These are phyloP conservation scores for Coenonympha glycerion DNA, from an alignment of 2,888 invertebrate species.

Conservation along the genomic window DNA sequence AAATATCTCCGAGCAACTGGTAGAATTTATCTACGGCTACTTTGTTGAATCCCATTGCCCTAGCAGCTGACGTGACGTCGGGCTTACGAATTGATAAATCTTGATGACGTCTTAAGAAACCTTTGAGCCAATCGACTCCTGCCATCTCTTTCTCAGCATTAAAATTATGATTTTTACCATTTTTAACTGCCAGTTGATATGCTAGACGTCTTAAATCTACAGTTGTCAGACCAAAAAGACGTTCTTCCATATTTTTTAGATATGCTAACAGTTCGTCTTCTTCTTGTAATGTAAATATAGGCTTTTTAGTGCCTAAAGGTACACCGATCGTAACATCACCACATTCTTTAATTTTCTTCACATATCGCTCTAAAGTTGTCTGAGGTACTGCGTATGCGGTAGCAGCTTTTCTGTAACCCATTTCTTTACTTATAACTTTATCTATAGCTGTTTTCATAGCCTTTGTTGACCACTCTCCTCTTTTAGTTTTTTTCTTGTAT, in stretches of 20 bases:
- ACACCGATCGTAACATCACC: too few species aligned
- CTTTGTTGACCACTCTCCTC: background rate
- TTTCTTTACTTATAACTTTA: too few species aligned
- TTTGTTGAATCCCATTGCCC: constrained; percentile 34
- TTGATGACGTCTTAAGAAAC: constrained; percentile 26
- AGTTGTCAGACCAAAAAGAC: constrained; percentile 28
- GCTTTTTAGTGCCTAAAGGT: constrained; percentile 19
- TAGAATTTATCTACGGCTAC: too few species aligned
- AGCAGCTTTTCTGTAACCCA: too few species aligned
- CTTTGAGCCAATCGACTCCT: constrained; percentile 26
- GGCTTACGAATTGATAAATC: constrained; percentile 27
- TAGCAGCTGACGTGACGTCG: constrained; percentile 29
- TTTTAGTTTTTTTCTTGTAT: constrained; percentile 1
- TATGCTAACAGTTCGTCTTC: constrained; percentile 30
- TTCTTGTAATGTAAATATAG: too few species aligned
- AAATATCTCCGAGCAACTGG: too few species aligned
- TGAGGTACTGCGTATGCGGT: too few species aligned
- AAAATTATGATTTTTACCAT: constrained; percentile 27
- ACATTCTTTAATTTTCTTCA: constrained; percentile 21
- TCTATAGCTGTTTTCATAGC: constrained; percentile 20
- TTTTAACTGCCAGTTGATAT: constrained; percentile 29
- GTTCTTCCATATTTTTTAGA: constrained; percentile 30
- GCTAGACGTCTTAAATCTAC: constrained; percentile 26
- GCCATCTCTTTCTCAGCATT: constrained; percentile 25
- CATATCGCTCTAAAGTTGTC: too few species aligned